Evolutionary conservation across 2,888 invertebrate genomes (phyloP).

Genomic region (Baccha elongata): DNA sequence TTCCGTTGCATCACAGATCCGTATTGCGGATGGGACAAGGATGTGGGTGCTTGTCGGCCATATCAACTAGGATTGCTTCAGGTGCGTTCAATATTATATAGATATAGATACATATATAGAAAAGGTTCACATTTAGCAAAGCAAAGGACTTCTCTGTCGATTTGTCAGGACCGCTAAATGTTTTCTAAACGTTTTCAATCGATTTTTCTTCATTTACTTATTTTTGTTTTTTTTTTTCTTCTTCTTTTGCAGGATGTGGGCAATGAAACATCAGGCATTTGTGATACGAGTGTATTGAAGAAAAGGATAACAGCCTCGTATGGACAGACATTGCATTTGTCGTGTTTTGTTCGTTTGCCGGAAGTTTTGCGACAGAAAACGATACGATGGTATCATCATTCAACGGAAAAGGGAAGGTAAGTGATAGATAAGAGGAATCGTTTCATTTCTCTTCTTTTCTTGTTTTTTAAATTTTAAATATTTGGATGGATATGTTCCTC

Average conservation of each 20-base stretch:
- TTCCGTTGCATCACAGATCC: slow-evolving; percentile 96
- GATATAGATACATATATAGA: background rate
- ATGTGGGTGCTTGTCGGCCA: slow-evolving; percentile 92
- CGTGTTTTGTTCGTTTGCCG: slow-evolving; percentile 95
- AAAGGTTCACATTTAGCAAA: slow-evolving; percentile 11
- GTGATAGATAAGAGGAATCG: slow-evolving; percentile 70
- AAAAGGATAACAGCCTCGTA: slow-evolving; percentile 95
- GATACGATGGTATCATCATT: slow-evolving; percentile 94
- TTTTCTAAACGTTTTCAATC: slow-evolving; percentile 63
- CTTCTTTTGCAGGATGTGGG: slow-evolving; percentile 91
- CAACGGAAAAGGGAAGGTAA: slow-evolving; percentile 91
- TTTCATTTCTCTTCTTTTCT: background rate
- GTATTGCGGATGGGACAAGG: slow-evolving; percentile 98
- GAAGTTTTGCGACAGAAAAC: slow-evolving; percentile 91
- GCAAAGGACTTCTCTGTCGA: slow-evolving; percentile 40
- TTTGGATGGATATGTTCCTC: background rate
- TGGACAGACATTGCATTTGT: slow-evolving; percentile 95
- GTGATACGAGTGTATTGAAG: slow-evolving; percentile 93
- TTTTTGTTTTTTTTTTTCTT: slow-evolving; percentile 81
- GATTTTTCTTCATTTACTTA: slow-evolving; percentile 31
- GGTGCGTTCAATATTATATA: slow-evolving; percentile 74
- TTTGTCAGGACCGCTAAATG: slow-evolving; percentile 68
- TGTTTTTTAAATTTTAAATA: background rate
- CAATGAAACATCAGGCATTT: slow-evolving; percentile 94
- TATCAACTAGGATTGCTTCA: slow-evolving; percentile 90